A percentile compares a stretch with the other conserved stretches of the same genome.
Conservation (phyloP, 2,113 vertebrate species). For the Cnemophilus loriae region DNA sequence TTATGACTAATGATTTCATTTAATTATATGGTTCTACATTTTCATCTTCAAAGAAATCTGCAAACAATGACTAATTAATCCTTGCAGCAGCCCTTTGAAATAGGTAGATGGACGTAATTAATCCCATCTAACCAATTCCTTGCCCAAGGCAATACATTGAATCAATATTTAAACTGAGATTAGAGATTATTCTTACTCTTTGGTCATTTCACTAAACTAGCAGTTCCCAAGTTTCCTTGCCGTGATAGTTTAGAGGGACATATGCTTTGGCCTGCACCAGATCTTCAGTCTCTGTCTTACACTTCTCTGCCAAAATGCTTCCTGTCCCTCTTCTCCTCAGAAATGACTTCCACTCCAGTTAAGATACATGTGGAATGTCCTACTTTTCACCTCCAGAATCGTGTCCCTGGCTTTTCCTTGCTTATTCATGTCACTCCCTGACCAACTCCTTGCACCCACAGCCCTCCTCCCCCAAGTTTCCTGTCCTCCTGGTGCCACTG, state of each 20-base stretch:
- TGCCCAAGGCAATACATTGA: neutral
- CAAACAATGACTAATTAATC: slow-evolving; percentile 27
- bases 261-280: neutral
- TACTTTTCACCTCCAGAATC: neutral
- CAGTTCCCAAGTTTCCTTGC: neutral
- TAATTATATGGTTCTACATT: neutral
- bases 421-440: neutral
- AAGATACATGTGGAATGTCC: neutral
- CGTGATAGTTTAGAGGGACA: neutral
- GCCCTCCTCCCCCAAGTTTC: neutral
- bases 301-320: neutral
- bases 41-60: neutral
- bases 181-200: neutral
- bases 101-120: neutral
- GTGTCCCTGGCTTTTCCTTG: neutral
- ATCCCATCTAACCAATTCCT: neutral
- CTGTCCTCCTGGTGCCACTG: neutral
- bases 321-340: neutral
- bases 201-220: neutral
- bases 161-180: neutral
- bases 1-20: neutral
- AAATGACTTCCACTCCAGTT: neutral
- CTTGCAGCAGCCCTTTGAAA: neutral
- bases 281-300: neutral
- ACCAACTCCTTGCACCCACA: neutral